phyloP scores from a whole-genome alignment of 1,140 invertebrate species.

The Platorchestia sp. region DNA sequence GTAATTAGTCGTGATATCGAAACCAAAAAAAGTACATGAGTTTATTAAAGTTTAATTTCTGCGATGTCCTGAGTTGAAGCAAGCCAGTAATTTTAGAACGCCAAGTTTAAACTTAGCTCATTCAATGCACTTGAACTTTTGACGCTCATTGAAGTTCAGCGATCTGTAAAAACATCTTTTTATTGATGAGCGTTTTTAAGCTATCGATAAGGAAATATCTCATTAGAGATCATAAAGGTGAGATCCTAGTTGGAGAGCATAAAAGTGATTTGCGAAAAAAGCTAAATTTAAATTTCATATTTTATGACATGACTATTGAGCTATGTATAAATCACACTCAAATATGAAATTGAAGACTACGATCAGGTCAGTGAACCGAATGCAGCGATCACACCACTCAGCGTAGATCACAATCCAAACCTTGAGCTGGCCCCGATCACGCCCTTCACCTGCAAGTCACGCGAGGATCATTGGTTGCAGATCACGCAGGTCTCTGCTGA shows the following conservation, averaged over 20 bases:
- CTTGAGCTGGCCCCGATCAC: neutral
- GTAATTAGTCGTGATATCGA: too few relatives aligned
- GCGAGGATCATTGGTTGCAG: neutral
- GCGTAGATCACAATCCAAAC: neutral
- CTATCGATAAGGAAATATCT: too few relatives aligned
- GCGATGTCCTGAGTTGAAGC: too few relatives aligned
- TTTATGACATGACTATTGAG: neutral
- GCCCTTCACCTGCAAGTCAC: neutral
- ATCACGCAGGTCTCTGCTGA: neutral
- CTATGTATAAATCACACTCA: neutral
- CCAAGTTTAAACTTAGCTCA: neutral
- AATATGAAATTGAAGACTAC: neutral
- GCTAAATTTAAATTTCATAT: neutral
- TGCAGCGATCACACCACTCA: neutral
- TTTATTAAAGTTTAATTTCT: too few relatives aligned
- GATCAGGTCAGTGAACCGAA: neutral
- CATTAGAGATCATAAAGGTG: too few relatives aligned
- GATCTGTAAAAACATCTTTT: neutral
- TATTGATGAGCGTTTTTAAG: too few relatives aligned
- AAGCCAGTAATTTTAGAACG: too few relatives aligned
- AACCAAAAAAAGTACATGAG: too few relatives aligned
- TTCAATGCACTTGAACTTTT: neutral
- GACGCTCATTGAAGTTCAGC: neutral
- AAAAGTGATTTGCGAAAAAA: neutral
- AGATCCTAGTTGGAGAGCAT: too few relatives aligned